phyloP scores from a whole-genome alignment of 2,888 invertebrate species.

The Galeruca laticollis region DNA sequence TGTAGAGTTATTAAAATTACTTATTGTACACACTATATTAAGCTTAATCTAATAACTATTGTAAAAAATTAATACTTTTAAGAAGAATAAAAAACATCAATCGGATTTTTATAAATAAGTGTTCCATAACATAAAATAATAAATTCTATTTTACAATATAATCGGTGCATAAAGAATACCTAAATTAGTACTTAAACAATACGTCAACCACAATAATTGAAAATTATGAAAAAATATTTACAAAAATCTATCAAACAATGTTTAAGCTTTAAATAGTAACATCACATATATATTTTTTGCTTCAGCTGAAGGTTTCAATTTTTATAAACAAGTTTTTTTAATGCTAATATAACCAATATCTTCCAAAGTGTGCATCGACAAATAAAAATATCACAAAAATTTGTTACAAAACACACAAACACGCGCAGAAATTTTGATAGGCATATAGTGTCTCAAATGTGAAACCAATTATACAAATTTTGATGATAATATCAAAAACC shows the following conservation, averaged over 20 bases:
- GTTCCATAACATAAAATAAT: neutral
- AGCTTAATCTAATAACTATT: no score
- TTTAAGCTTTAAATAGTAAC: conserved; percentile 30
- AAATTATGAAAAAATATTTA: conserved; percentile 8
- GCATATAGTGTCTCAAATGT: neutral
- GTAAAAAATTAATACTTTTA: no score
- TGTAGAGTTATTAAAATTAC: no score
- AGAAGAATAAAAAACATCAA: neutral
- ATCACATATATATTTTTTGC: conserved; percentile 24
- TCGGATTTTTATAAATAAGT: neutral
- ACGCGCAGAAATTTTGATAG: neutral
- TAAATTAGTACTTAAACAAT: conserved; percentile 7
- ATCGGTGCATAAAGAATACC: neutral
- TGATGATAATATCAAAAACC: no score
- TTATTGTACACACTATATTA: no score
- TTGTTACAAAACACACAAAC: conserved; percentile 10
- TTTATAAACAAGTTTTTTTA: conserved; percentile 13
- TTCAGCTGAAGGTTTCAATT: conserved; percentile 1
- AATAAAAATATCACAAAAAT: conserved; percentile 32
- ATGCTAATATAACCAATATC: conserved; percentile 14
- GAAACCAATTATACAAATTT: neutral
- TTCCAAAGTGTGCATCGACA: conserved; percentile 19
- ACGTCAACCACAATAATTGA: conserved; percentile 12
- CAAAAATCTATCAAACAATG: conserved; percentile 21
- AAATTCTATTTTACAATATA: neutral